Evolutionary conservation across 2,113 vertebrate species (phyloP), one percentile per base, ranked within the genome.

Genomic region (Leptobrachium leishanense): DNA sequence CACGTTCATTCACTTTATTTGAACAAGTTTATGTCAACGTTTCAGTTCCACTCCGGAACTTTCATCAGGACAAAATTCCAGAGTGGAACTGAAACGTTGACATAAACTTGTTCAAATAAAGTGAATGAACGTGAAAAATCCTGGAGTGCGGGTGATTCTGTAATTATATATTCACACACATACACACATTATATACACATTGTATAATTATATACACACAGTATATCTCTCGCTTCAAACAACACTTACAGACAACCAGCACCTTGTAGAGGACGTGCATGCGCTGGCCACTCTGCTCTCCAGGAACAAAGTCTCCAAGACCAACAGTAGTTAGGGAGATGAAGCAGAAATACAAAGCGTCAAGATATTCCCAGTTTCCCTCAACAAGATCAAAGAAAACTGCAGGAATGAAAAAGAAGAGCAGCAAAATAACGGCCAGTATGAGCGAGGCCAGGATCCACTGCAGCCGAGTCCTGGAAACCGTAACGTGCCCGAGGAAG

Each of bases 241-340:
- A 53, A 39, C 62, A 80, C 77, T 74, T 74, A 80, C 77, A 55
- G 8, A 68, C 46, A 59, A 80, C 71, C 53, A 80, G 20, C 31
- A 80, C 7, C 77, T 80, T 80, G 77, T 80, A 80, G 1, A 80
- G 71, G 31, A 54, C 71, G 7, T 70, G 71, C 77, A 80, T 68
- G 2, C 11, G 40, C 11, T 80, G 77, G 1, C 71, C 64, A 46
- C 50, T 66, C 42, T 59, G 53, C 10, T 80, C 77, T 39, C 77
- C 77, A 6, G 77, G 77, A 40, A 80, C 63, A 74, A 74, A 80
- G 43, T 80, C 77, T 68, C 77, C 77, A 42, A 80, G 62, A 31
- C 77, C 77, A 46, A 80, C 8, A 5, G 77, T 80, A 40, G 41
- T 80, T 43, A 80, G 41, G n/a, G 77, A 80, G 31, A 80, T 80